These are phyloP conservation scores for Ichneumon xanthorius DNA, from an alignment of 2,888 invertebrate species.

Conservation along the genomic window DNA sequence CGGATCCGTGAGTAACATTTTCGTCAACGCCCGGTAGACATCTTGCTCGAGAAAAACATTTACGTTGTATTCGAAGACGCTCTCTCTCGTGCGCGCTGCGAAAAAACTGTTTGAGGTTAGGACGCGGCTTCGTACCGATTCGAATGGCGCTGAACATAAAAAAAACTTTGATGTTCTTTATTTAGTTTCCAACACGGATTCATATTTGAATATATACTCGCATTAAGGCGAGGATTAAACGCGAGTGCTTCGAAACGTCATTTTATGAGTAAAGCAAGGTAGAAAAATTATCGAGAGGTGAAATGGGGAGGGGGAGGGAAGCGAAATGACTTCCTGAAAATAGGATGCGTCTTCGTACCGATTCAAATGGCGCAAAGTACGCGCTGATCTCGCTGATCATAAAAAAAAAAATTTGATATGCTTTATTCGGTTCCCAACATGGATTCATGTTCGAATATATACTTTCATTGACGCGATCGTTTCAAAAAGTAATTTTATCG, in stretches of 20 bases:
- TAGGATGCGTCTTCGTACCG: not conserved
- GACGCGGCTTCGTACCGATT: not conserved
- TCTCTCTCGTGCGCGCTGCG: not conserved
- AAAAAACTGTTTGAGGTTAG: not conserved
- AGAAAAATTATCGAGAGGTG: not conserved
- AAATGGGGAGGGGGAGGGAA: no score
- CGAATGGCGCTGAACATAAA: not conserved
- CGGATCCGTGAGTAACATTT: conserved; percentile 33
- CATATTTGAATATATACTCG: not conserved
- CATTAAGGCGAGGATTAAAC: no score
- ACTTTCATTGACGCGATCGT: not conserved
- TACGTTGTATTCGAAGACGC: not conserved
- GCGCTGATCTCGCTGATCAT: not conserved
- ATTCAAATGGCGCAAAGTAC: not conserved
- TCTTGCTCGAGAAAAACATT: not conserved
- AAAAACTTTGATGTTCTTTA: not conserved
- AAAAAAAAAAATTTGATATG: not conserved
- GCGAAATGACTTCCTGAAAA: not conserved
- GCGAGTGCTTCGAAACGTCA: not conserved
- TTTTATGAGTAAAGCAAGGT: not conserved
- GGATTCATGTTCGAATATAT: not conserved
- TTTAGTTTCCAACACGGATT: no score
- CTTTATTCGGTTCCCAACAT: no score
- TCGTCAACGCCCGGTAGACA: not conserved
- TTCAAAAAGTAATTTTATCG: not conserved